A percentile compares a stretch with the other conserved stretches of the same genome.
Evolutionary conservation across 1,140 invertebrate species (phyloP).

Genomic region (Physella acuta): DNA sequence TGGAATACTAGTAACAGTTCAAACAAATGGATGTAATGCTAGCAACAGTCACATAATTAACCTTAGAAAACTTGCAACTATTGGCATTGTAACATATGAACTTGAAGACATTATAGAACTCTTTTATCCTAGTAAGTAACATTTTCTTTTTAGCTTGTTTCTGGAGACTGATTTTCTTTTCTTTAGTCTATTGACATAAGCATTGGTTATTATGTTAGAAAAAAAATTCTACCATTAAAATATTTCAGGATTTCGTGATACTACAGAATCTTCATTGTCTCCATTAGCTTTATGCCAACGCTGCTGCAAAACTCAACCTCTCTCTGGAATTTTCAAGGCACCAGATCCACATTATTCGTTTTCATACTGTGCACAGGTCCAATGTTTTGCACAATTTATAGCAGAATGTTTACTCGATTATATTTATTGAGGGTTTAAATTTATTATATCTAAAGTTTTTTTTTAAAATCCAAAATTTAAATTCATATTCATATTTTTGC

Average conservation of each 20-base stretch:
- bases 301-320: conserved; percentile 7
- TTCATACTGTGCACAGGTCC: conserved; percentile 23
- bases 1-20: conserved; percentile 20
- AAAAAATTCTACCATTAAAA: too few species aligned
- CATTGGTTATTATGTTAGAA: too few species aligned
- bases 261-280: not conserved
- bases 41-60: not conserved
- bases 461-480: too few species aligned
- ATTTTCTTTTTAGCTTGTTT: too few species aligned
- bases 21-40: conserved; percentile 9
- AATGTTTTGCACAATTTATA: too few species aligned
- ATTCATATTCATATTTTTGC: too few species aligned
- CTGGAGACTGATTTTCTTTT: too few species aligned
- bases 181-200: too few species aligned
- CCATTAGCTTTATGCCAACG: conserved; percentile 15
- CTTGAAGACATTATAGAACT: conserved; percentile 21
- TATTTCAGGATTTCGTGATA: conserved; percentile 17
- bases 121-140: conserved; percentile 23
- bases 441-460: too few species aligned
- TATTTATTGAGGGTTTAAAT: too few species aligned
- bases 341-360: not conserved
- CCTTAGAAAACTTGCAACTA: conserved; percentile 11
- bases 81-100: conserved; percentile 23
- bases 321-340: not conserved
- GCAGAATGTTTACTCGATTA: too few species aligned